phyloP scores from a whole-genome alignment of 2,888 invertebrate species.

The Choreutis nemorana region DNA sequence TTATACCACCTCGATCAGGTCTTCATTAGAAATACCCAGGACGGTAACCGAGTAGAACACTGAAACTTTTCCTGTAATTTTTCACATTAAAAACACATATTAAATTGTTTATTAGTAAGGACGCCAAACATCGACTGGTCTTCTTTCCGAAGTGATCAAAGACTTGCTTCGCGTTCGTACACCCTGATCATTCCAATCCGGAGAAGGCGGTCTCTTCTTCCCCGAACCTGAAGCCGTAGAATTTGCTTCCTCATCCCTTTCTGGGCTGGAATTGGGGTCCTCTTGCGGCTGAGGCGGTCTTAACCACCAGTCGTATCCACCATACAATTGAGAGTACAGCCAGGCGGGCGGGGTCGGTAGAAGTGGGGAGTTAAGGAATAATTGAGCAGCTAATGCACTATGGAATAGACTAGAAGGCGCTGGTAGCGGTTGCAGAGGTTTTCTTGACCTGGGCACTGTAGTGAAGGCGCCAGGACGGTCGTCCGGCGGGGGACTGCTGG shows the following conservation, averaged over 20 bases:
- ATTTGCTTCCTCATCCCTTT: conserved; percentile 45
- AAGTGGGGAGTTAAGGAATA: conserved; percentile 78
- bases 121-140: conserved; percentile 79
- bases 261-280: conserved; percentile 49
- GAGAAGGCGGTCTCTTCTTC: conserved; percentile 63
- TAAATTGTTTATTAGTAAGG: conserved; percentile 64
- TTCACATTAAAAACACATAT: conserved; percentile 9
- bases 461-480: conserved; percentile 65
- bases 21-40: conserved; percentile 18
- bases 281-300: conserved; percentile 48
- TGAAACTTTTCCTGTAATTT: conserved; percentile 18
- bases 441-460: conserved; percentile 49
- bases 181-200: conserved; percentile 55
- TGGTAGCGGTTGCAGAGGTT: conserved; percentile 52
- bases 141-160: conserved; percentile 47
- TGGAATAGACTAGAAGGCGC: conserved; percentile 58
- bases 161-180: conserved; percentile 52
- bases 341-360: conserved; percentile 80
- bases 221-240: conserved; percentile 41
- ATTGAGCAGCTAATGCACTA: conserved; percentile 69
- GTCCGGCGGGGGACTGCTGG: conserved; percentile 58
- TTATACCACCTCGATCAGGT: conserved; percentile 1
- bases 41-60: conserved; percentile 33
- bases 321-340: conserved; percentile 80
- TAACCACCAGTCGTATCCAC: conserved; percentile 76